Conservation (phyloP, 2,888 invertebrate genomes). For the Pemphredon lugubris region DNA sequence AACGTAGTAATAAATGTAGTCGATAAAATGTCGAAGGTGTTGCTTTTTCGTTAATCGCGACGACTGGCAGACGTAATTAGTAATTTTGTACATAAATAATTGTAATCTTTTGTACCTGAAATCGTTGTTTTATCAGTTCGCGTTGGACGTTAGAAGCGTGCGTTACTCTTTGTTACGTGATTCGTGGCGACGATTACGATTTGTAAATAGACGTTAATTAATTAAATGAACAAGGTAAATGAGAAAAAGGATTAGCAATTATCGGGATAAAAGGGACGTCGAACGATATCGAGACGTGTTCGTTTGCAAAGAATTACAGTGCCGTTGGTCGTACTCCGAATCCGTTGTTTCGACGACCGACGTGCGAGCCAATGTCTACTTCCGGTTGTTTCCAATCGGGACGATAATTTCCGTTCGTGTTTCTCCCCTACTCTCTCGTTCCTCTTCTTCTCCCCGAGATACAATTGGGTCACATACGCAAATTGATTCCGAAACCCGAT, state of each 20-base stretch:
- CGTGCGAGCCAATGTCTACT: constrained; percentile 34
- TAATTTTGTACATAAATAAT: constrained; percentile 35
- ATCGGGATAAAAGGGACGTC: not conserved
- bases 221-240: not conserved
- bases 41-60: constrained; percentile 9
- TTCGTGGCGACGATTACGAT: not conserved
- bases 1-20: constrained; percentile 8
- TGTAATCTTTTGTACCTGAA: constrained; percentile 35
- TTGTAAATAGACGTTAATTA: constrained; percentile 42
- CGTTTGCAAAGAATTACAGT: too few relatives aligned
- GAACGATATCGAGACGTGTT: not conserved
- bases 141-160: constrained; percentile 4
- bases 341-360: constrained; percentile 40
- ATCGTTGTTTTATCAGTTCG: constrained; percentile 12
- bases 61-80: not conserved
- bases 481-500: constrained; percentile 10
- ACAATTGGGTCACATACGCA: constrained; percentile 28
- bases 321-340: constrained; percentile 19
- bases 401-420: constrained; percentile 55
- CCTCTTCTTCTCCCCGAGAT: constrained; percentile 24
- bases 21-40: not conserved
- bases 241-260: not conserved
- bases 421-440: constrained; percentile 46
- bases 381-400: constrained; percentile 55
- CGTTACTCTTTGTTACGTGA: constrained; percentile 10